A percentile compares a stretch with the other conserved stretches of the same genome.
Evolutionary conservation across 2,888 invertebrate species (phyloP).

Genomic region (Rhagophthalmus giganteus): DNA sequence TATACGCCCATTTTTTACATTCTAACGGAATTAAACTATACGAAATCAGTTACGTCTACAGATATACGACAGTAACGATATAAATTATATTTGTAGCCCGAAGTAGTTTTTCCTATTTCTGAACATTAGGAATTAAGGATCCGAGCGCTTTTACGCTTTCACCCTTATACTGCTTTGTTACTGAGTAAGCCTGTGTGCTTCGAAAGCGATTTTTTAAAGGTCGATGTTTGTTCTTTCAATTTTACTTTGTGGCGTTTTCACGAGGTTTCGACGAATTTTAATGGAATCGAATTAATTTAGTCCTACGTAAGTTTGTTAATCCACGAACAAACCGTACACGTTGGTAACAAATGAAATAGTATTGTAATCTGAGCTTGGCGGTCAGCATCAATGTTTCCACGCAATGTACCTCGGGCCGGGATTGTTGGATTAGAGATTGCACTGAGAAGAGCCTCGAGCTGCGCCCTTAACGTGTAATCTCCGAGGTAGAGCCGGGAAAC

Average conservation of each 20-base stretch:
- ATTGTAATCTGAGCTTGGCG: constrained; percentile 53
- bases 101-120: too few species aligned
- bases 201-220: too few species aligned
- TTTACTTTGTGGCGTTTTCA: too few species aligned
- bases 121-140: too few species aligned
- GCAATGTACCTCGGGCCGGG: constrained; percentile 52
- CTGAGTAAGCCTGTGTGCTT: too few species aligned
- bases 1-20: not conserved
- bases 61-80: too few species aligned
- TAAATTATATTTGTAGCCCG: too few species aligned
- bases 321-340: constrained; percentile 26
- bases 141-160: too few species aligned
- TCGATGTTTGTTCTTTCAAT: too few species aligned
- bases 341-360: constrained; percentile 50
- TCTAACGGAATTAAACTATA: not conserved
- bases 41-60: not conserved
- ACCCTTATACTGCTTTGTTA: too few species aligned
- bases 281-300: not conserved
- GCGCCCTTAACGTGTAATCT: constrained; percentile 49
- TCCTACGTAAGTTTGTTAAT: constrained; percentile 13
- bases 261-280: too few species aligned
- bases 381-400: constrained; percentile 55
- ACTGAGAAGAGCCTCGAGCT: constrained; percentile 43
- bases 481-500: constrained; percentile 47
- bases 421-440: constrained; percentile 51